These are phyloP conservation scores for Drosophila pachea DNA, from an alignment of 1,140 invertebrate genomes.

Conservation along the genomic window DNA sequence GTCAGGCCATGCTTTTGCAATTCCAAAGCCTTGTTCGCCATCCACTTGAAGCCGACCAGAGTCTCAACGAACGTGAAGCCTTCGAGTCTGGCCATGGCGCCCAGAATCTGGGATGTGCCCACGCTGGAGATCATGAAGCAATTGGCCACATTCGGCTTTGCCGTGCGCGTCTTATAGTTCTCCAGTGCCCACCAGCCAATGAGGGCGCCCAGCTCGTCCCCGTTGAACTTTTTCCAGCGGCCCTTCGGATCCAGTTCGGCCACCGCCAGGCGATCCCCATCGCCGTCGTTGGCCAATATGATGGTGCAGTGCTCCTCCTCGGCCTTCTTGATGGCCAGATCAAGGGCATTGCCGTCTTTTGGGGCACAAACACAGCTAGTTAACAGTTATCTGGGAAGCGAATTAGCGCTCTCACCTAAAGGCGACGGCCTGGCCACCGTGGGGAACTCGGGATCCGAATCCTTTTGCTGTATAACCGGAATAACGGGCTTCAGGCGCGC, in stretches of 20 bases:
- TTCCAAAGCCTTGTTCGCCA: constrained; percentile 92
- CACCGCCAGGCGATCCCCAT: constrained; percentile 96
- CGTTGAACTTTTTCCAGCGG: constrained; percentile 95
- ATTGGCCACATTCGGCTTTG: constrained; percentile 80
- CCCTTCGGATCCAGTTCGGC: constrained; percentile 87
- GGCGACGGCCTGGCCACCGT: constrained; percentile 86
- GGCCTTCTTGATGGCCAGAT: constrained; percentile 91
- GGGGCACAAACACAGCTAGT: neutral
- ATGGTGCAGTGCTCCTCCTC: constrained; percentile 85
- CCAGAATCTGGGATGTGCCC: constrained; percentile 96
- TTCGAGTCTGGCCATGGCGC: constrained; percentile 89
- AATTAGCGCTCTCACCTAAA: constrained; percentile 80
- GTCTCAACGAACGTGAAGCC: constrained; percentile 96
- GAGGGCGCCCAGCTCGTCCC: constrained; percentile 96
- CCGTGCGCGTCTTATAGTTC: constrained; percentile 81
- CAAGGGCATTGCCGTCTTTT: constrained; percentile 90
- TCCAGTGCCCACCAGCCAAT: constrained; percentile 96
- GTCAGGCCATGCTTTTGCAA: constrained; percentile 85
- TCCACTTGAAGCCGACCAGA: constrained; percentile 99
- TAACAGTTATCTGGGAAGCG: no score
- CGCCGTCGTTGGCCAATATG: constrained; percentile 98
- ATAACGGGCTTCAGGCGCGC: constrained; percentile 89
- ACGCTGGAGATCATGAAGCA: constrained; percentile 94
- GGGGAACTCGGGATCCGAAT: constrained; percentile 97
- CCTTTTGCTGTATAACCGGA: constrained; percentile 90